Conservation (phyloP, 2,888 invertebrate genomes). For the Bimastos eiseni region DNA sequence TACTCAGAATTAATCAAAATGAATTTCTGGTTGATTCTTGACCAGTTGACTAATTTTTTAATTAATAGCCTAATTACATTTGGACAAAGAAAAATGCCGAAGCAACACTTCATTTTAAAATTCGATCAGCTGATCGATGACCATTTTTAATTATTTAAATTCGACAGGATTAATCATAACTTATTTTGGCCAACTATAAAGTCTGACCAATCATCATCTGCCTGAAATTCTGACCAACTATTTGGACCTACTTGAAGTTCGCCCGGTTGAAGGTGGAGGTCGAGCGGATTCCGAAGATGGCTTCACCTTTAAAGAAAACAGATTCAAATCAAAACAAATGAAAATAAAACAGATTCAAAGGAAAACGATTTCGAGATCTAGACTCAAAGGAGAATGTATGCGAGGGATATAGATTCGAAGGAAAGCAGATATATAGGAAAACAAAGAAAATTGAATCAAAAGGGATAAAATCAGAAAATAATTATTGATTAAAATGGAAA, state of each 20-base stretch:
- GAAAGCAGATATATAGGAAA: neutral
- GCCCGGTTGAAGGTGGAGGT: neutral
- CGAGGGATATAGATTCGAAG: neutral
- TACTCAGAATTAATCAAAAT: no score
- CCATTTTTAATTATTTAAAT: neutral
- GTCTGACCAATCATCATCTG: neutral
- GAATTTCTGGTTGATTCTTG: neutral
- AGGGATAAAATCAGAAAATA: no score
- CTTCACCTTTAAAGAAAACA: slow-evolving; percentile 5
- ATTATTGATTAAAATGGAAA: no score
- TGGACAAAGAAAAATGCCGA: no score
- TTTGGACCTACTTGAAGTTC: neutral
- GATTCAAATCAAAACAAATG: neutral
- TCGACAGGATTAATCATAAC: neutral
- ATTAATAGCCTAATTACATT: neutral
- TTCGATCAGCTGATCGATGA: neutral
- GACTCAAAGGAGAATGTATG: no score
- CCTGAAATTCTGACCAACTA: neutral
- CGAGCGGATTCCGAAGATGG: neutral
- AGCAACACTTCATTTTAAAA: neutral
- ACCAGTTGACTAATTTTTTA: neutral
- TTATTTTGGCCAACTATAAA: neutral
- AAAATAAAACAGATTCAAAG: neutral
- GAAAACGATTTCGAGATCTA: no score
- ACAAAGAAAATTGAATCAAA: neutral